Base-by-base conservation (phyloP, 2,113 vertebrate species). In the Rissa tridactyla region DNA sequence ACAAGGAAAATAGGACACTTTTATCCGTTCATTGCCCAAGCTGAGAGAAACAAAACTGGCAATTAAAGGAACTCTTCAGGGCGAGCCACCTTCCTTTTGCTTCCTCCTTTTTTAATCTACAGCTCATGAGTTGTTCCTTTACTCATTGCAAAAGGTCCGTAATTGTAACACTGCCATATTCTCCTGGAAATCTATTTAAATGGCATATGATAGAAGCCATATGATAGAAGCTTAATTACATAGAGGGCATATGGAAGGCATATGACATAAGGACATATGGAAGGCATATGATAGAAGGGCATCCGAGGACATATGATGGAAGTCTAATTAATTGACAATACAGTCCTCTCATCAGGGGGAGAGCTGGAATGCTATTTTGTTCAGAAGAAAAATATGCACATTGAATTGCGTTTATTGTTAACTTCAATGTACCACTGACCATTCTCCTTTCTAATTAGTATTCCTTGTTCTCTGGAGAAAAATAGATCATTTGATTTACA, bases 251-350 rank as follows among this genome's bases (percentile, higher is more conserved):
- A 97, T 97, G 97, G 96, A 93, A 97, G 97, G 96, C 97, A 97
- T 97, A 96, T 94, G 94, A 97, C 94, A 96, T 42, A 26, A 75
- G 96, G 96, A 97, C 96, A 98, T 98, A 97, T 97, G 97, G 97
- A 97, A 95, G 92, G 91, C 95, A 97, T 98, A 96, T 68, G 96
- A 96, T 96, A 87, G 94, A 95, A 96, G 97, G 97, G 97, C 96
- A 95, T 94, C 84, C 27, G 94, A 97, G 96, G 97, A 98, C 96
- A 96, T 95, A 97, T 96, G 96, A 98, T 94, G 95, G 96, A 75
- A 95, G 90, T 85, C 94, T 97, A 97, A 97, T 97, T 97, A 97
- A 96, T 93, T 94, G 96, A 96, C 96, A 97, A 97, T 97, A 94
- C 90, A 92, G 86, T 86, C 88, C 92, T 97, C 92, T 96, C 95